A percentile compares a stretch with the other conserved stretches of the same genome.
Evolutionary conservation across 2,797 vertebrate species (phyloP).

Genomic region (Onychomys torridus): DNA sequence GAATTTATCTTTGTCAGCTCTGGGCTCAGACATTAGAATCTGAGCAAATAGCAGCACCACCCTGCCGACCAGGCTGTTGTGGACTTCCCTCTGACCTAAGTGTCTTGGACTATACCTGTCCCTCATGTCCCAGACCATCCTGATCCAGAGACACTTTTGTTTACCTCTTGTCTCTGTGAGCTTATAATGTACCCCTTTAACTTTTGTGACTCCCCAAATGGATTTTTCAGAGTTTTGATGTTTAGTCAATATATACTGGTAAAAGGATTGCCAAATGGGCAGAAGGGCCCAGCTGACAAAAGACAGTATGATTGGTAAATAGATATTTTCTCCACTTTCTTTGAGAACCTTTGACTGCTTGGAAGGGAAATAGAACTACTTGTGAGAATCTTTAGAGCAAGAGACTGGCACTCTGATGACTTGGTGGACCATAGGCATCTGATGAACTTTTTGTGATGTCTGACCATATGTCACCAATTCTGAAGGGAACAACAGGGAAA

Average conservation of each 20-base stretch:
- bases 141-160: not conserved
- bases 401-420: not conserved
- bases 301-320: slow-evolving; percentile 24
- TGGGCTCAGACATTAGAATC: slow-evolving; percentile 44
- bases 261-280: slow-evolving; percentile 4
- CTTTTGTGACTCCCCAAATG: slow-evolving; percentile 17
- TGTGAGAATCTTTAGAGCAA: not conserved
- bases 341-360: not conserved
- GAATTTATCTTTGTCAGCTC: slow-evolving; percentile 78
- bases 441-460: fast-evolving
- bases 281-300: not conserved
- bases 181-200: not conserved
- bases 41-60: slow-evolving; percentile 64
- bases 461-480: not conserved
- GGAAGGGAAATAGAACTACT: not conserved
- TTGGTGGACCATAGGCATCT: not conserved
- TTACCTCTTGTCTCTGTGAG: not conserved
- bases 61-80: slow-evolving; percentile 31
- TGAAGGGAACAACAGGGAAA: not conserved
- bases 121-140: not conserved
- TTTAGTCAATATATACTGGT: slow-evolving; percentile 63
- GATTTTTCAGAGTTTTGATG: slow-evolving; percentile 68
- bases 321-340: not conserved
- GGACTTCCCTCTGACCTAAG: slow-evolving; percentile 1
- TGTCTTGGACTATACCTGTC: slow-evolving; percentile 9